phyloP scores from a whole-genome alignment of 2,797 vertebrate species.

The Trichosurus vulpecula region DNA sequence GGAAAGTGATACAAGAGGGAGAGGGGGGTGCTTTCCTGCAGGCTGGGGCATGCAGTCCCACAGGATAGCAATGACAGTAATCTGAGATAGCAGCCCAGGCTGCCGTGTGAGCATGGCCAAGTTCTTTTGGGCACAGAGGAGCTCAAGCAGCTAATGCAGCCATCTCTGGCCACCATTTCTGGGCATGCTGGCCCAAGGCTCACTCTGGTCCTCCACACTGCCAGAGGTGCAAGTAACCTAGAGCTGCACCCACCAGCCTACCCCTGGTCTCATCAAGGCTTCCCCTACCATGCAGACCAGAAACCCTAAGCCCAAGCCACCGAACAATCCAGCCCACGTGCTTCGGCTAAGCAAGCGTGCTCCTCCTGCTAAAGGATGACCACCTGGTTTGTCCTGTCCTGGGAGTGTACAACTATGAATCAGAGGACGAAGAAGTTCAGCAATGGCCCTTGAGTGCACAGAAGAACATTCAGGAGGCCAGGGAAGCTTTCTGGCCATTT shows the following conservation, averaged over 20 bases:
- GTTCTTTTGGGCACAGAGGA: constrained; percentile 10
- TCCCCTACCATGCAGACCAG: constrained; percentile 91
- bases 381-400: constrained; percentile 93
- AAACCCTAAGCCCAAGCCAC: not conserved
- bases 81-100: not conserved
- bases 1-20: not conserved
- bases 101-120: not conserved
- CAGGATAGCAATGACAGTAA: not conserved
- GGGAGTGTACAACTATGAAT: constrained; percentile 92
- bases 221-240: constrained; percentile 90
- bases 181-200: constrained; percentile 87
- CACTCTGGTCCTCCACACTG: constrained; percentile 89
- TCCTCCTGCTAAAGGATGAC: constrained; percentile 95
- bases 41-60: not conserved
- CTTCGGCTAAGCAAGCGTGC: constrained; percentile 91
- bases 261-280: constrained; percentile 91
- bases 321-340: not conserved
- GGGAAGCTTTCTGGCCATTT: constrained; percentile 94
- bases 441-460: constrained; percentile 92
- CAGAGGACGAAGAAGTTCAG: constrained; percentile 91
- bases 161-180: constrained; percentile 86
- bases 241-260: constrained; percentile 91
- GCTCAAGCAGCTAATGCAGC: constrained; percentile 84
- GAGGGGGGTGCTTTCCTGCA: not conserved
- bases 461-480: constrained; percentile 93